A percentile compares a stretch with the other conserved stretches of the same genome.
These are phyloP conservation scores for Botia kubotai DNA, from an alignment of 2,797 vertebrate genomes.

Conservation along the genomic window DNA sequence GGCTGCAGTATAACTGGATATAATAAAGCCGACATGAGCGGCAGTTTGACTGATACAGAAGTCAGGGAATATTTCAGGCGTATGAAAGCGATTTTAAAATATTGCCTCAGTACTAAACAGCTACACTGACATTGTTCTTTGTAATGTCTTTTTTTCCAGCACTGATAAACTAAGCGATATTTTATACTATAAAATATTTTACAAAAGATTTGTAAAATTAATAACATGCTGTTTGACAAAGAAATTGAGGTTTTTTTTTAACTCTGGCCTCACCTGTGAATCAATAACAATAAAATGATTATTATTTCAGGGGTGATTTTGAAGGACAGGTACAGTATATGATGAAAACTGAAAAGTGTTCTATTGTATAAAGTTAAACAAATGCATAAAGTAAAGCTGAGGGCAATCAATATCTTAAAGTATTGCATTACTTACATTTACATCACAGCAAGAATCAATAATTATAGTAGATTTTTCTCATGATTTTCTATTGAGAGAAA, in stretches of 20 bases:
- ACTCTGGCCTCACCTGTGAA: neutral
- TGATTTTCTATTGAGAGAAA: no score
- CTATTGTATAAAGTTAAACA: conserved; percentile 7
- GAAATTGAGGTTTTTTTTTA: neutral
- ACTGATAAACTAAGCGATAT: neutral
- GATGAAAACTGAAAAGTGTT: conserved; percentile 21
- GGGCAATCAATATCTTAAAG: no score
- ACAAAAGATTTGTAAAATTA: neutral
- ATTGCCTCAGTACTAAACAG: neutral
- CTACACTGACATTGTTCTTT: neutral
- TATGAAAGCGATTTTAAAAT: conserved; percentile 19
- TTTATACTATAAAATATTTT: neutral
- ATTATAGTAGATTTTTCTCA: no score
- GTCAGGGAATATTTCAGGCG: neutral
- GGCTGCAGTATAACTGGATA: neutral
- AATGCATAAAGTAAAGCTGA: neutral
- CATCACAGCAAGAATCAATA: no score
- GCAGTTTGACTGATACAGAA: neutral
- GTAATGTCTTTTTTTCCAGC: neutral
- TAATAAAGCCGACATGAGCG: neutral
- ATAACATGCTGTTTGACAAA: neutral
- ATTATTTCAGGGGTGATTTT: conserved; percentile 12
- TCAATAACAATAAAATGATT: conserved; percentile 5
- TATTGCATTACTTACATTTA: no score
- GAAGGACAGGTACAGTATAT: conserved; percentile 1